Conservation (phyloP, 2,797 vertebrate species). For the Pampus argenteus region DNA sequence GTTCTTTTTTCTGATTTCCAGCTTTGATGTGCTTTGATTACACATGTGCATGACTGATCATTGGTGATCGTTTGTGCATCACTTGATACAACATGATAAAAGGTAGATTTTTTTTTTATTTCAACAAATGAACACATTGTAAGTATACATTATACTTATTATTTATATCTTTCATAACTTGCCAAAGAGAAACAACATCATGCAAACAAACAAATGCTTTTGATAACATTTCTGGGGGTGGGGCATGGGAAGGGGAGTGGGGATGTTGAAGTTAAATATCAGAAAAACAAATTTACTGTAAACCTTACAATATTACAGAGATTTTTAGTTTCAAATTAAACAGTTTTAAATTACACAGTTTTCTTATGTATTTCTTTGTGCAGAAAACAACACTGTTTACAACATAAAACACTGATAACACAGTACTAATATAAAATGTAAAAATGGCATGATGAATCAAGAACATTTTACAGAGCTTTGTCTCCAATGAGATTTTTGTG, state of each 20-base stretch:
- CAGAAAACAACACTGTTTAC: conserved; percentile 35
- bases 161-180: conserved; percentile 6
- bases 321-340: background rate
- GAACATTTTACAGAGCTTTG: background rate
- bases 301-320: background rate
- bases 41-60: background rate
- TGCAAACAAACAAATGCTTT: conserved; percentile 17
- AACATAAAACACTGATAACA: conserved; percentile 23
- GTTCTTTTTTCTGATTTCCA: background rate
- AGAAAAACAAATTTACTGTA: background rate
- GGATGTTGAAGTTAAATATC: background rate
- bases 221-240: background rate
- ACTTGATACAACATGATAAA: background rate
- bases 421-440: conserved; percentile 11
- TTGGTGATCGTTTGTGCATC: background rate
- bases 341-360: conserved; percentile 6
- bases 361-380: background rate
- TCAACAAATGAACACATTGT: conserved; percentile 43
- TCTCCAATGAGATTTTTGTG: background rate
- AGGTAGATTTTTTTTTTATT: conserved; percentile 11
- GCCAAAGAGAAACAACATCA: conserved; percentile 25
- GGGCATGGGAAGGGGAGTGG: too few species aligned
- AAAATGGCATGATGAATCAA: background rate
- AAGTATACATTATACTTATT: conserved; percentile 31
- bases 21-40: background rate